Evolutionary conservation across 2,113 vertebrate species (phyloP).

Genomic region (Megaleporinus macrocephalus): DNA sequence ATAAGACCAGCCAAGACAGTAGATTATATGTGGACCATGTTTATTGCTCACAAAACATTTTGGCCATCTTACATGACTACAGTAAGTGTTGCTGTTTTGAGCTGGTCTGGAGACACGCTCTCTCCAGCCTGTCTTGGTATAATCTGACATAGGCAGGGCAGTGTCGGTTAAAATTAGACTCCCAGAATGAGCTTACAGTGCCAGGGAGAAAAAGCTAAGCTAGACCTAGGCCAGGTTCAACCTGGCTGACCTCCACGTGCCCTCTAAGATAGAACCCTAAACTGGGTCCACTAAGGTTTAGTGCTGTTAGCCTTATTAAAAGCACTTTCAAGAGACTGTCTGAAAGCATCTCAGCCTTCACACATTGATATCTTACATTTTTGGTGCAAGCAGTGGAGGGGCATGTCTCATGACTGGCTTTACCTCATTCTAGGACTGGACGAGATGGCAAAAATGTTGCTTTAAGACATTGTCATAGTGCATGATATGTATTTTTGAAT

Average conservation of each 20-base stretch:
- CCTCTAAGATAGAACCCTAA: conserved; percentile 6
- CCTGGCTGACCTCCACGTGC: conserved; percentile 49
- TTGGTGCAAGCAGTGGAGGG: not conserved
- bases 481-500: not conserved
- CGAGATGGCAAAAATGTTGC: no score
- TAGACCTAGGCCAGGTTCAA: conserved; percentile 36
- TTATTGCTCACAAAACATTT: conserved; percentile 41
- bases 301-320: not conserved
- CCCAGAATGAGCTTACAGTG: not conserved
- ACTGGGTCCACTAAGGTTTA: not conserved
- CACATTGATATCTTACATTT: not conserved
- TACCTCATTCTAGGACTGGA: no score
- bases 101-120: conserved; percentile 21
- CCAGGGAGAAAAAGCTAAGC: conserved; percentile 27
- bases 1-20: not conserved
- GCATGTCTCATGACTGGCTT: not conserved
- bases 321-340: not conserved
- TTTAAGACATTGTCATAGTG: not conserved
- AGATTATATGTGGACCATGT: conserved; percentile 31
- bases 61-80: conserved; percentile 7
- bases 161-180: conserved; percentile 51
- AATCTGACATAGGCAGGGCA: conserved; percentile 36
- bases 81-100: conserved; percentile 37
- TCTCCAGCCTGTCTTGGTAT: conserved; percentile 34
- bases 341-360: not conserved